These are phyloP conservation scores for Halcyon chelicuti DNA, from an alignment of 2,797 vertebrate species.

Conservation along the genomic window DNA sequence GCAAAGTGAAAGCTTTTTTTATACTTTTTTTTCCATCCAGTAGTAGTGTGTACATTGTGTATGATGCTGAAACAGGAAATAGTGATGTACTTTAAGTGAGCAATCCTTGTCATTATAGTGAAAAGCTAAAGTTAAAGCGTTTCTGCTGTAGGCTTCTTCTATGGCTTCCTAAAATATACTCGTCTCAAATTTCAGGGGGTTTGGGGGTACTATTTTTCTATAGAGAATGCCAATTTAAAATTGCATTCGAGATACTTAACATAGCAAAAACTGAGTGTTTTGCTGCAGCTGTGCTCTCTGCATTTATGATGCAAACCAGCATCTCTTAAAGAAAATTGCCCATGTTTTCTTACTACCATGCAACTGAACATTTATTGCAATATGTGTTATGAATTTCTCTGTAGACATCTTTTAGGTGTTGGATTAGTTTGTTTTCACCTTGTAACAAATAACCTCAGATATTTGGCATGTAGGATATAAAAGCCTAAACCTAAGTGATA, in stretches of 20 bases:
- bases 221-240: slow-evolving; percentile 5
- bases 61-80: slow-evolving; percentile 20
- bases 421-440: not conserved
- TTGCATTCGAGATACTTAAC: slow-evolving; percentile 1
- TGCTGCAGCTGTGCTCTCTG: not conserved
- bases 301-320: not conserved
- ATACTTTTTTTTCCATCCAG: slow-evolving; percentile 14
- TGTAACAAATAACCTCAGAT: not conserved
- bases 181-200: not conserved
- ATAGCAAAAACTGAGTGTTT: not conserved
- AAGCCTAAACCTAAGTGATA: slow-evolving; percentile 15
- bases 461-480: not conserved
- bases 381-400: not conserved
- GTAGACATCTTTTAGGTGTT: not conserved
- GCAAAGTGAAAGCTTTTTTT: not conserved
- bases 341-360: not conserved
- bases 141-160: not conserved
- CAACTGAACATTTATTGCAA: not conserved
- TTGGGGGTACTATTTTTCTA: not conserved
- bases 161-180: slow-evolving; percentile 28
- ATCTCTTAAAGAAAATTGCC: not conserved
- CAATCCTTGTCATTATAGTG: slow-evolving; percentile 19
- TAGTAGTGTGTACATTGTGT: slow-evolving; percentile 17
- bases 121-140: not conserved
- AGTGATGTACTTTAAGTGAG: slow-evolving; percentile 9